These are phyloP conservation scores for Drosophila sproati DNA, from an alignment of 1,140 invertebrate genomes.

Conservation along the genomic window DNA sequence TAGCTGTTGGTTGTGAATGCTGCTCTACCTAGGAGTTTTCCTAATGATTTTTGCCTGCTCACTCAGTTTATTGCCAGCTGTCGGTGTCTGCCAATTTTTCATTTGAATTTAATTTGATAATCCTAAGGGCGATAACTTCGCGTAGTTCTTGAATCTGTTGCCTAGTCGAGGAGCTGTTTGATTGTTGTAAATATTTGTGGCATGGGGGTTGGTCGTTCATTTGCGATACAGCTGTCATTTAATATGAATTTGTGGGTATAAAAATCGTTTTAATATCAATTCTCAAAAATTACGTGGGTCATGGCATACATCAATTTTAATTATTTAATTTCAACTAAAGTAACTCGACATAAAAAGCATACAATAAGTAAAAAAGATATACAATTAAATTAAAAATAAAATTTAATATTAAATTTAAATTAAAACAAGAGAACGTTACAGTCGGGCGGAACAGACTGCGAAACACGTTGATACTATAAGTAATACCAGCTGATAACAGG, in stretches of 20 bases:
- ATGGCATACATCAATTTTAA: no score
- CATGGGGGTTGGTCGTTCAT: conserved; percentile 20
- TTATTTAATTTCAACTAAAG: no score
- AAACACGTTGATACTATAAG: no score
- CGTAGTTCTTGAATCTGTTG: conserved; percentile 31
- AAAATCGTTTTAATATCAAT: conserved; percentile 19
- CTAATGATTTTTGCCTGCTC: conserved; percentile 17
- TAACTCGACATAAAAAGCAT: no score
- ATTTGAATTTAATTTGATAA: conserved; percentile 58
- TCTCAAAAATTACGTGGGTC: neutral
- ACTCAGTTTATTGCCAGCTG: conserved; percentile 9
- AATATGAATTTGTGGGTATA: conserved; percentile 28
- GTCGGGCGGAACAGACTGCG: no score
- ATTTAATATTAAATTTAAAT: no score
- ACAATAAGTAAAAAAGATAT: no score
- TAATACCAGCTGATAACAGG: no score
- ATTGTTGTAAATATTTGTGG: conserved; percentile 42
- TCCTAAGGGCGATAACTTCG: conserved; percentile 54
- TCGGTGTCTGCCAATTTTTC: conserved; percentile 39
- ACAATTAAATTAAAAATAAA: no score
- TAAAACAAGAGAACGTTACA: no score
- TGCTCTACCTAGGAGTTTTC: conserved; percentile 32
- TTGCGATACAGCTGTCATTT: conserved; percentile 7
- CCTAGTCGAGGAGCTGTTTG: neutral
- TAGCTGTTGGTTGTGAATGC: conserved; percentile 20